A percentile compares a stretch with the other conserved stretches of the same genome.
Evolutionary conservation across 2,113 vertebrate species (phyloP).

Genomic region (Felis catus): F.catus_Fca126_mat1.0 CM031424.1:61725001-61725500

Average conservation of each 20-base stretch:
- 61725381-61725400: background rate
- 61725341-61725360: background rate
- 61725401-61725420: background rate
- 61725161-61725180: background rate
- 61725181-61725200: background rate
- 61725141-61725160: background rate
- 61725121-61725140: background rate
- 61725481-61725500: background rate
- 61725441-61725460: background rate
- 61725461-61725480: background rate
- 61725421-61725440: background rate
- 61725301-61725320: constrained; percentile 17
- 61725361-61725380: background rate
- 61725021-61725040: no score
- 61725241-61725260: background rate
- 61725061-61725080: background rate
- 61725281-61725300: background rate
- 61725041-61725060: background rate
- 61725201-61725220: background rate
- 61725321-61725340: background rate
- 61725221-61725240: background rate
- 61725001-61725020: no score
- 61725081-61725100: background rate
- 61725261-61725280: background rate
- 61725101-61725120: background rate